Conservation (phyloP, 2,888 invertebrate genomes). For the Ischnura elegans region DNA sequence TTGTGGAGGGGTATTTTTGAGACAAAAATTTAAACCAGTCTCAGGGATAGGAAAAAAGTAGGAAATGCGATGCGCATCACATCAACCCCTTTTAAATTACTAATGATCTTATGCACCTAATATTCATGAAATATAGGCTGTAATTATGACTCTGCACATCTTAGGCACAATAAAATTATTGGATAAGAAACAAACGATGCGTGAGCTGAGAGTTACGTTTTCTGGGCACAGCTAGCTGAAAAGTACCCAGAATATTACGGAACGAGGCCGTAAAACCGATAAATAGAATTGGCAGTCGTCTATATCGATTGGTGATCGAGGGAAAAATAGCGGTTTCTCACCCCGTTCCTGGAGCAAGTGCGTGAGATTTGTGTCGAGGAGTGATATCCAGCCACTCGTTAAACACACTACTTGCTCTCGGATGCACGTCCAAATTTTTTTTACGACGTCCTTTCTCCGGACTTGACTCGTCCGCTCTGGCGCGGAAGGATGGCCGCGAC, state of each 20-base stretch:
- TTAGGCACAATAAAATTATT: too few species aligned
- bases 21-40: too few species aligned
- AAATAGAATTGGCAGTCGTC: conserved; percentile 56
- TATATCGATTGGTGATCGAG: conserved; percentile 40
- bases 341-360: not conserved
- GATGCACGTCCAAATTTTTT: conserved; percentile 10
- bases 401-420: not conserved
- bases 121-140: too few species aligned
- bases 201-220: not conserved
- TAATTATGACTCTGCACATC: too few species aligned
- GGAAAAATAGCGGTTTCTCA: conserved; percentile 49
- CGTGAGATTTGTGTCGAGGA: not conserved
- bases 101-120: too few species aligned
- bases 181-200: not conserved
- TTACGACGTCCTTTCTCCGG: conserved; percentile 17
- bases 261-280: not conserved
- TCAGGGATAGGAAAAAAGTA: too few species aligned
- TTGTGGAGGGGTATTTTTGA: too few species aligned
- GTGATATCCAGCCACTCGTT: conserved; percentile 28
- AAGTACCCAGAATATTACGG: not conserved
- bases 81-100: too few species aligned
- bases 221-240: too few species aligned
- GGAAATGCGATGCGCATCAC: too few species aligned
- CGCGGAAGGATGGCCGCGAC: not conserved
- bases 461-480: not conserved